A percentile compares a stretch with the other conserved stretches of the same genome.
Conservation (phyloP, 2,888 invertebrate genomes). For the Glaucopsyche alexis region DNA sequence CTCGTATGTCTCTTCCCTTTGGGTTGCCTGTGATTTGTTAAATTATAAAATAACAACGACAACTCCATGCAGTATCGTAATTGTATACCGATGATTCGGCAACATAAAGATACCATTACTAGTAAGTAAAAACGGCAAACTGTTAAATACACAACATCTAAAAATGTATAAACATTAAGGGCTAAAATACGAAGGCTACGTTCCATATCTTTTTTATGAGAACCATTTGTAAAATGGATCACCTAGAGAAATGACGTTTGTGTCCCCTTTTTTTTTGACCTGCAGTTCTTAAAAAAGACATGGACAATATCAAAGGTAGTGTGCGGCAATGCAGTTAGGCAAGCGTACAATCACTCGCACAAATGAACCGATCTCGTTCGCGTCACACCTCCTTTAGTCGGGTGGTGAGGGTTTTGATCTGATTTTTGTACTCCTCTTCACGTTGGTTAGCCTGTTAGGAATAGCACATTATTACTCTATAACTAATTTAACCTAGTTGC, state of each 20-base stretch:
- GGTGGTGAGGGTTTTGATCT: constrained; percentile 99
- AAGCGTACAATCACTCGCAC: constrained; percentile 67
- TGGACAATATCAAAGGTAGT: constrained; percentile 52
- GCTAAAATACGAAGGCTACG: constrained; percentile 56
- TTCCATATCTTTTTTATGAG: constrained; percentile 56
- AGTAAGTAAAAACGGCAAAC: constrained; percentile 44
- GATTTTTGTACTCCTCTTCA: constrained; percentile 99
- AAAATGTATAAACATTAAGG: constrained; percentile 48
- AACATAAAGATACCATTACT: constrained; percentile 51
- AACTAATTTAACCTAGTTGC: constrained; percentile 16
- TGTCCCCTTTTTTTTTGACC: constrained; percentile 31
- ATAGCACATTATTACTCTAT: constrained; percentile 54
- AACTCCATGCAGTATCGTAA: constrained; percentile 63
- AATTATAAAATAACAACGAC: constrained; percentile 67
- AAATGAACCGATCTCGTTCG: constrained; percentile 57
- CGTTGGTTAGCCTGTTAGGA: constrained; percentile 96
- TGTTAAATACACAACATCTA: constrained; percentile 53
- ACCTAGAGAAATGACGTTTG: not conserved
- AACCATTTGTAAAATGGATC: constrained; percentile 31
- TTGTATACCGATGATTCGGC: constrained; percentile 43
- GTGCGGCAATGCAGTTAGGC: constrained; percentile 70
- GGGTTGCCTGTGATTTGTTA: constrained; percentile 89
- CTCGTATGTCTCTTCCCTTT: constrained; percentile 96
- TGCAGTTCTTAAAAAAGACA: constrained; percentile 49
- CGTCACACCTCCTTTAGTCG: constrained; percentile 98